Base-by-base conservation (phyloP, 2,888 invertebrate genomes). In the Pyrocoelia pectoralis region DNA sequence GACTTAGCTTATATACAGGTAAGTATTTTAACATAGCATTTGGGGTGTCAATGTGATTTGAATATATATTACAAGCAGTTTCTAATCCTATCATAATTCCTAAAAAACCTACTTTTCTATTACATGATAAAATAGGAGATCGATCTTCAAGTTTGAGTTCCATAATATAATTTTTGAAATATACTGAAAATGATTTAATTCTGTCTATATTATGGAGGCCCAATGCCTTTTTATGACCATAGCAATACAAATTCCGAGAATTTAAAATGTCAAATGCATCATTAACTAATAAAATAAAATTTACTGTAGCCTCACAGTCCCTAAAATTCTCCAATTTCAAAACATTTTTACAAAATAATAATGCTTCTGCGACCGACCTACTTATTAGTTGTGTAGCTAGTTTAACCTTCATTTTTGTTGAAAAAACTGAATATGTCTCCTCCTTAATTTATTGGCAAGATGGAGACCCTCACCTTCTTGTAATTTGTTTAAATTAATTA, bases 211-310 rank as follows among this genome's bases (percentile, higher is more conserved):
- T 62, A 33, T 28, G 4, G n/a, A 19, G 13, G 53, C 12, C 54
- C 13, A 69, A 14, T 28, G 68, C 62, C 8, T 56, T 46, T 57
- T 67, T 68, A 28, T 57, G 67, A 46, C 65, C 63, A 18, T 15
- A 48, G 5, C 50, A 28, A 43, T 67, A 43, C 15, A 67, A 40
- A 56, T 66, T n/a, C 64, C 56, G 69, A 12, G 66, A 65, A 61
- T 73, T 72, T 4, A 72, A 61, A 17, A 73, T 59, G 63, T 74
- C 72, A 59, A 74, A 74, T 1, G 68, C 14, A 53, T 65, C 53
- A 62, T 74, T 72, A 12, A 72, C 43, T n/a, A 62, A 58, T 50
- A 51, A 51, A 8, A 71, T 57, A 56, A 74, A 73, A 33, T 61
- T 24, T 15, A 66, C 50, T 12, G 73, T 73, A 5, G 67, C 62